Percentiles rank a stretch among this genome's conserved stretches.
Conservation (phyloP, 2,113 vertebrate genomes). For the Maccullochella peelii region DNA sequence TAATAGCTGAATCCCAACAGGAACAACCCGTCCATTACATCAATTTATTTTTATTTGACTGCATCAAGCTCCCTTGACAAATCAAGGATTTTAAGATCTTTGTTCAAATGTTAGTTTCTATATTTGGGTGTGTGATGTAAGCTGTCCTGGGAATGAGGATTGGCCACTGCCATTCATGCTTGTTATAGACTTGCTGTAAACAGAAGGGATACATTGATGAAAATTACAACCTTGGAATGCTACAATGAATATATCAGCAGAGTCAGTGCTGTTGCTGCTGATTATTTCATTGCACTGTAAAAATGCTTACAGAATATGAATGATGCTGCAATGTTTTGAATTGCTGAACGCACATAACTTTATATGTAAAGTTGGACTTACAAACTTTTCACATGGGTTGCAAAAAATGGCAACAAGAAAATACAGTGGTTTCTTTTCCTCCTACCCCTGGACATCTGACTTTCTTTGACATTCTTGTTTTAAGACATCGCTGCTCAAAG, state of each 20-base stretch:
- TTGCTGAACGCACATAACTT: not conserved
- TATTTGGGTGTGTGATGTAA: constrained; percentile 10
- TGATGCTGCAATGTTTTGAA: not conserved
- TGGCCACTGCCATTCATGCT: constrained; percentile 7
- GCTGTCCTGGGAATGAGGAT: constrained; percentile 6
- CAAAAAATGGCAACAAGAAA: not conserved
- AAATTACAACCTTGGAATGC: constrained; percentile 42
- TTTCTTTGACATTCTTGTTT: not conserved
- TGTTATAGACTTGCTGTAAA: constrained; percentile 43
- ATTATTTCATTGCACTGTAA: constrained; percentile 13
- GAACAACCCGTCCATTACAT: constrained; percentile 13
- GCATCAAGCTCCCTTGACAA: constrained; percentile 18
- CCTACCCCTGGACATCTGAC: not conserved
- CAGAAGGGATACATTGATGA: constrained; percentile 12
- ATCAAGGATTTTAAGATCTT: constrained; percentile 24
- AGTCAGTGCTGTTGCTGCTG: not conserved
- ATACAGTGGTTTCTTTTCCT: not conserved
- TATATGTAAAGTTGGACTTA: not conserved
- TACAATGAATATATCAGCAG: constrained; percentile 31
- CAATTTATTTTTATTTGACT: constrained; percentile 39
- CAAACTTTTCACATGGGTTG: not conserved
- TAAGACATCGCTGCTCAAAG: not conserved
- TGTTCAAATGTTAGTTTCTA: not conserved
- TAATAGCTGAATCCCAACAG: constrained; percentile 24
- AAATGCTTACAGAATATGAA: constrained; percentile 13